These are phyloP conservation scores for Oppia nitens DNA, from an alignment of 1,140 invertebrate species.

Conservation along the genomic window DNA sequence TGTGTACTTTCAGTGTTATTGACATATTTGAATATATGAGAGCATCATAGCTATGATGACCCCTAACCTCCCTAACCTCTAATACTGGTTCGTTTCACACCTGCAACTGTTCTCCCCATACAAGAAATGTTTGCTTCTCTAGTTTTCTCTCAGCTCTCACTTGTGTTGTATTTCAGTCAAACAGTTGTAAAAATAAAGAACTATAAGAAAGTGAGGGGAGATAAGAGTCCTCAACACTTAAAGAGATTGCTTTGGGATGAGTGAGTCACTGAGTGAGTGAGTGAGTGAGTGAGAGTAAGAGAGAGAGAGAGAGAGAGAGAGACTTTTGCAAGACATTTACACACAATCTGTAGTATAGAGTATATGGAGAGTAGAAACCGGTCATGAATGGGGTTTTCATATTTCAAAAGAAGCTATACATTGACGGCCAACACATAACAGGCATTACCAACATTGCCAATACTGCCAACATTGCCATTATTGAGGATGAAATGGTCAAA, in stretches of 20 bases:
- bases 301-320: slow-evolving; percentile 4
- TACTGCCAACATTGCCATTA: no score
- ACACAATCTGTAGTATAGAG: not conserved
- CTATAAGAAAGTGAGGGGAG: not conserved
- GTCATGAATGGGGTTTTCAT: not conserved
- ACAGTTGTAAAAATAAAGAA: not conserved
- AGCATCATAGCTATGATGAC: not conserved
- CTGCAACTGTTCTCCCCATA: not conserved
- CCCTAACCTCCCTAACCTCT: not conserved
- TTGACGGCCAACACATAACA: no score
- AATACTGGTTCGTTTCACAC: not conserved
- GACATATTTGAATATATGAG: no score
- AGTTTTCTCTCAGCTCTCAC: no score
- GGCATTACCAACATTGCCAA: not conserved
- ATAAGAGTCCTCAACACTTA: not conserved
- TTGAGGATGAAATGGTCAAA: not conserved
- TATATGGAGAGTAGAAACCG: not conserved
- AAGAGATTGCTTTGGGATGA: not conserved
- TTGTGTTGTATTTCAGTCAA: not conserved
- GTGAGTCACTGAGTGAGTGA: not conserved
- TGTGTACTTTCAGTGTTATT: no score
- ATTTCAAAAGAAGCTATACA: not conserved
- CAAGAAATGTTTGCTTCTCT: no score
- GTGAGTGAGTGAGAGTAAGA: slow-evolving; percentile 5
- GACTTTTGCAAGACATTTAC: not conserved